Percentiles rank a stretch among this genome's conserved stretches.
Conservation (phyloP, 2,113 vertebrate species). For the Cinclus mexicanus region DNA sequence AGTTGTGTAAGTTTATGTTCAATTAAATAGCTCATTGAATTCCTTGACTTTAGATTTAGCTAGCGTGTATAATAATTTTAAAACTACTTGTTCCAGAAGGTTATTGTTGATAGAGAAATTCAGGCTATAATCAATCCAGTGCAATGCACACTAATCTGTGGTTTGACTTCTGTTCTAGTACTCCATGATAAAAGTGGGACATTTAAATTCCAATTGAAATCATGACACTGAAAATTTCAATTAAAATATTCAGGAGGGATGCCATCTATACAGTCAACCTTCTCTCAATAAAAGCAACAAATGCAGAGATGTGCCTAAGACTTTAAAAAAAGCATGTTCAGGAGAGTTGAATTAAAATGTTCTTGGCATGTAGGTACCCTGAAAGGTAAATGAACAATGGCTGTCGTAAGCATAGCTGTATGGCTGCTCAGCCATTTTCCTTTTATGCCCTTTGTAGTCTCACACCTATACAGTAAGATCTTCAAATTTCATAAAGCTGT, state of each 20-base stretch:
- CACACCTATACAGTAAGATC: not conserved
- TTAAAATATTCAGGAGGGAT: not conserved
- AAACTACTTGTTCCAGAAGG: not conserved
- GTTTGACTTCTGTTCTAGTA: not conserved
- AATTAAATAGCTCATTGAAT: not conserved
- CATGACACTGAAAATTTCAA: not conserved
- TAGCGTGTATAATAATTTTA: not conserved
- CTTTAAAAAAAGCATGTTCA: not conserved
- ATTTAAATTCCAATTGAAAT: not conserved
- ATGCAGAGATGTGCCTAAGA: not conserved
- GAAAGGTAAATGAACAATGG: not conserved
- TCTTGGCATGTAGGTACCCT: not conserved
- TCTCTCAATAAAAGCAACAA: not conserved
- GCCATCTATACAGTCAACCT: not conserved
- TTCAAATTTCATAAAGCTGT: not conserved
- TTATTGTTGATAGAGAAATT: not conserved
- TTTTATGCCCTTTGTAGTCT: not conserved
- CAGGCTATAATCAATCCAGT: not conserved
- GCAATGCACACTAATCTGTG: not conserved
- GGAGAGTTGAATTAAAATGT: not conserved
- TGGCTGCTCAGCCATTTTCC: not conserved
- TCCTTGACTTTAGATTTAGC: not conserved
- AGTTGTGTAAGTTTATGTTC: not conserved
- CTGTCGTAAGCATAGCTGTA: not conserved
- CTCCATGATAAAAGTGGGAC: not conserved